Conservation (phyloP, 1,140 invertebrate genomes). For the Trichogramma pretiosum region DNA sequence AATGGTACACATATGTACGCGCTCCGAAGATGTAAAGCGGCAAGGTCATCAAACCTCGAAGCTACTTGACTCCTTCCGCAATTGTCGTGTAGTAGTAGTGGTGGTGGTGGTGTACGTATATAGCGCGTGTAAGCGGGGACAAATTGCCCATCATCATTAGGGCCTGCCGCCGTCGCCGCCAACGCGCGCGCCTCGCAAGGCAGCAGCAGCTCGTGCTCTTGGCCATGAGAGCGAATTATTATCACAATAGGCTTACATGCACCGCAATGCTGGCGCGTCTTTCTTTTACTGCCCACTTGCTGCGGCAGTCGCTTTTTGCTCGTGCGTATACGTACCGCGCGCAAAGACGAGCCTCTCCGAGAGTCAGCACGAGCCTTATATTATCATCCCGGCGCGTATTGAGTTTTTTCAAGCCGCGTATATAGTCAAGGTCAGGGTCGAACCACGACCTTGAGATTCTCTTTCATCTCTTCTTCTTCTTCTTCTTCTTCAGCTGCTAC, state of each 20-base stretch:
- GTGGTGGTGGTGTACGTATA: too few species aligned
- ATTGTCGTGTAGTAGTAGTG: too few species aligned
- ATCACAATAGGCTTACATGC: not conserved
- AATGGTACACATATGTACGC: too few species aligned
- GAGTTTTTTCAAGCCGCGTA: too few species aligned
- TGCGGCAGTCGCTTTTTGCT: not conserved
- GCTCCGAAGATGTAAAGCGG: not conserved
- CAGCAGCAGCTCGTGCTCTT: too few species aligned
- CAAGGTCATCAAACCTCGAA: conserved; percentile 18
- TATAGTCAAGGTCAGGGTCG: conserved; percentile 16
- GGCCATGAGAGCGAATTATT: conserved; percentile 15
- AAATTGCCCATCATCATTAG: conserved; percentile 10
- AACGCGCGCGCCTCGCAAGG: too few species aligned
- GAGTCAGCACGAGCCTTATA: too few species aligned
- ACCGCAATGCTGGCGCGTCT: too few species aligned
- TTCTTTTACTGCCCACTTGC: too few species aligned
- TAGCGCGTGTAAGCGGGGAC: too few species aligned
- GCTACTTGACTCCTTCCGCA: conserved; percentile 18
- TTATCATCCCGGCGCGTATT: too few species aligned
- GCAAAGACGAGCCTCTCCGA: too few species aligned
- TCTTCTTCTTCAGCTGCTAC: conserved; percentile 6
- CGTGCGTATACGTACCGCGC: not conserved
- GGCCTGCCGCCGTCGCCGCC: not conserved
- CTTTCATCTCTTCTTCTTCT: not conserved
- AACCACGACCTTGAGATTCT: conserved; percentile 10